These are phyloP conservation scores for Hirtodrosophila trivittata DNA, from an alignment of 2,888 invertebrate species.

Conservation along the genomic window DNA sequence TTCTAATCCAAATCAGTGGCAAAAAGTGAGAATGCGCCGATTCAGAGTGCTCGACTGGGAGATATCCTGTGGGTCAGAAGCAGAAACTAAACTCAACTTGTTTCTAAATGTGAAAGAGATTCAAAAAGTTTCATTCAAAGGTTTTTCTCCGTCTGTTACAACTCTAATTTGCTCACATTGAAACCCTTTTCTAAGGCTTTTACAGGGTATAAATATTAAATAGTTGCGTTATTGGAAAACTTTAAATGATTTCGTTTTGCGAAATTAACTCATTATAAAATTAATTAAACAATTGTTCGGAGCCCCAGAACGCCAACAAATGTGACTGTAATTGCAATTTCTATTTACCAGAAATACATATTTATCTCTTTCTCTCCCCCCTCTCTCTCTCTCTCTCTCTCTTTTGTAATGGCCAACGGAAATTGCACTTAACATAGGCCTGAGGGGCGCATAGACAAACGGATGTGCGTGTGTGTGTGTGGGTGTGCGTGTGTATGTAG, in stretches of 20 bases:
- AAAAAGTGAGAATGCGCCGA: no score
- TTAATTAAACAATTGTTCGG: slow-evolving; percentile 80
- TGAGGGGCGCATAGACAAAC: slow-evolving; percentile 22
- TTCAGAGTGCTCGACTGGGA: no score
- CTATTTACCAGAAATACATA: slow-evolving; percentile 22
- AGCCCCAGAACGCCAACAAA: slow-evolving; percentile 40
- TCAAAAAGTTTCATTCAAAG: no score
- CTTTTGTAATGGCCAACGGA: slow-evolving; percentile 43
- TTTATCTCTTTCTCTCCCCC: background rate
- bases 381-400: background rate
- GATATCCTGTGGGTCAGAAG: no score
- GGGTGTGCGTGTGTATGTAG: background rate
- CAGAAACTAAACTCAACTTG: no score
- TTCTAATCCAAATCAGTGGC: no score
- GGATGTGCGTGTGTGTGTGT: slow-evolving; percentile 20
- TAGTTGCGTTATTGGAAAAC: slow-evolving; percentile 24
- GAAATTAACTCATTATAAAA: slow-evolving; percentile 81
- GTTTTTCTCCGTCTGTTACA: no score
- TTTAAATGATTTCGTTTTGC: slow-evolving; percentile 65
- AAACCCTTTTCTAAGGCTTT: background rate
- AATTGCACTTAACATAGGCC: slow-evolving; percentile 63
- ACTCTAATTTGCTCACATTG: background rate
- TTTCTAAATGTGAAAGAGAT: no score
- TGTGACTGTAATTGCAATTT: slow-evolving; percentile 56
- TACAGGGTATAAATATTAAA: slow-evolving; percentile 2